Conservation (phyloP, 1,140 invertebrate genomes). For the Drosophila arizonae region DNA sequence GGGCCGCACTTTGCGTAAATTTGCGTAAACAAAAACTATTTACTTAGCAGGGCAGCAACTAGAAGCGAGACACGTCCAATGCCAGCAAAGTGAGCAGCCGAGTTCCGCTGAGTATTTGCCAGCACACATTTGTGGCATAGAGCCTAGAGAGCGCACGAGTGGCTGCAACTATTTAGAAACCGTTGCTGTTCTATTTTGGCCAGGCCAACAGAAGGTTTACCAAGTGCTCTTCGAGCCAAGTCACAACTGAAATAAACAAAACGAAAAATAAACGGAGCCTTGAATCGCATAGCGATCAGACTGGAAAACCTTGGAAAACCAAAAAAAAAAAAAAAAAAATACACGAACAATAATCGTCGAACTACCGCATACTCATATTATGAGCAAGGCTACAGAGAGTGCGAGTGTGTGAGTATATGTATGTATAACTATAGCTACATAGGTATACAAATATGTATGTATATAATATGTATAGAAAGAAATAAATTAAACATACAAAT, state of each 20-base stretch:
- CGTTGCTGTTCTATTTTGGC: constrained; percentile 80
- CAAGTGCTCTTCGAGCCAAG: constrained; percentile 22
- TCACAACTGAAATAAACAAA: constrained; percentile 2
- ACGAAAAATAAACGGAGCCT: constrained; percentile 63
- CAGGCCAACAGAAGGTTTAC: constrained; percentile 72
- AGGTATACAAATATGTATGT: neutral
- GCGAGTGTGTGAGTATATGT: neutral
- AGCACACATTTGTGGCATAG: constrained; percentile 1
- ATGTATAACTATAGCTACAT: neutral
- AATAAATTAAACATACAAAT: neutral
- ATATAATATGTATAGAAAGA: neutral
- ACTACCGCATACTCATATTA: constrained; percentile 13
- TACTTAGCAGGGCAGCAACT: constrained; percentile 23
- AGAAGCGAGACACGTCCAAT: too few relatives aligned
- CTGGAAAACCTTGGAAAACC: constrained; percentile 80
- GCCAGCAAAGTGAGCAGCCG: neutral
- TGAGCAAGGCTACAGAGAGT: neutral
- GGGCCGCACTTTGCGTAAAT: constrained; percentile 51
- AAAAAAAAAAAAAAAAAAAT: constrained; percentile 25
- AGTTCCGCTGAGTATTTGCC: neutral
- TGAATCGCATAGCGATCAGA: constrained; percentile 63
- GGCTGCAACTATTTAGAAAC: constrained; percentile 69
- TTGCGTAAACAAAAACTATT: constrained; percentile 72
- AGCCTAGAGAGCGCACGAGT: neutral
- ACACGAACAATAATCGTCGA: constrained; percentile 38